phyloP scores from a whole-genome alignment of 1,140 invertebrate genomes.

The Calycopis cecrops region DNA sequence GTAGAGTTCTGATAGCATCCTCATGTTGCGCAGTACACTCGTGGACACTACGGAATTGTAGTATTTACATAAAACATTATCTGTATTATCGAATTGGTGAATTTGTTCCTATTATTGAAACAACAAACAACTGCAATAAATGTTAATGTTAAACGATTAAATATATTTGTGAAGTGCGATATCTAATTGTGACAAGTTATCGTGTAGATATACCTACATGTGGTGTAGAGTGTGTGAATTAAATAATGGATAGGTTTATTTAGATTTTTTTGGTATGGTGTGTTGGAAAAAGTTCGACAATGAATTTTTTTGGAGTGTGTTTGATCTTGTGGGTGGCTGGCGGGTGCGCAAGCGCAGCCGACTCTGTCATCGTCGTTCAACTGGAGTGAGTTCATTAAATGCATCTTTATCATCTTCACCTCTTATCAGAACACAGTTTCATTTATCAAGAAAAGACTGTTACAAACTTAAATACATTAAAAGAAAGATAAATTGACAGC shows the following conservation, averaged over 20 bases:
- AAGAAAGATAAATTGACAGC: too few species aligned
- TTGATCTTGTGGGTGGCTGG: constrained; percentile 9
- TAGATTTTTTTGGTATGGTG: neutral
- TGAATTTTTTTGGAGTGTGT: constrained; percentile 1
- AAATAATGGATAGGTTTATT: neutral
- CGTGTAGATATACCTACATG: neutral
- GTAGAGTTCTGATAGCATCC: too few species aligned
- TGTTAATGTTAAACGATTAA: too few species aligned
- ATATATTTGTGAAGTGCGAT: neutral
- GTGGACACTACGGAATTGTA: too few species aligned
- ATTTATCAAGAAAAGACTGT: neutral
- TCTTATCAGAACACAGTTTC: too few species aligned
- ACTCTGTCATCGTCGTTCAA: constrained; percentile 31
- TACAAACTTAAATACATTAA: neutral
- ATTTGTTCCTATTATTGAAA: too few species aligned
- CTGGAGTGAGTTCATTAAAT: constrained; percentile 26
- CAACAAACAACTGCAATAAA: too few species aligned
- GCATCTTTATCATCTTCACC: neutral
- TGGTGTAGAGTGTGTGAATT: neutral
- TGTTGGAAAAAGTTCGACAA: neutral
- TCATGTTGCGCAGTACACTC: too few species aligned
- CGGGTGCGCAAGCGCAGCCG: constrained; percentile 15
- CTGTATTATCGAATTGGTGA: too few species aligned
- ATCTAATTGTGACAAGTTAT: neutral
- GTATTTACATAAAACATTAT: too few species aligned